Evolutionary conservation across 1,140 invertebrate species (phyloP).

Genomic region (Zaprionus camerounensis): DNA sequence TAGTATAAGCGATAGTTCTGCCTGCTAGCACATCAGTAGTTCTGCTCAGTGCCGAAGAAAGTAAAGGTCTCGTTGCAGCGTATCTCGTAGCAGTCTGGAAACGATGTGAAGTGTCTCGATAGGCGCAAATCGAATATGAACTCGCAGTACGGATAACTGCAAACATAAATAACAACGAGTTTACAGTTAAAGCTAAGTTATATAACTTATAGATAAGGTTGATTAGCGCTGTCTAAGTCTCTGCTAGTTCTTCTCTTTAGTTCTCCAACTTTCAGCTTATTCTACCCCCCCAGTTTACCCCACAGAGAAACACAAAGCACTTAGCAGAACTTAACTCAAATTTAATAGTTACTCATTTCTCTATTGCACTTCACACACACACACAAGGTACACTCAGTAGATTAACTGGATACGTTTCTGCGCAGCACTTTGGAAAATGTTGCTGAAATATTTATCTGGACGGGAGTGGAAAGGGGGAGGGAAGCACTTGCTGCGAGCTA

Average conservation of each 20-base stretch:
- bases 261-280: not conserved
- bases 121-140: conserved; percentile 83
- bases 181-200: not conserved
- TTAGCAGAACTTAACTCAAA: conserved; percentile 5
- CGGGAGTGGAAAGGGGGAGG: conserved; percentile 16
- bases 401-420: conserved; percentile 10
- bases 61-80: conserved; percentile 82
- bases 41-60: conserved; percentile 69
- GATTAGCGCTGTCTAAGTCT: not conserved
- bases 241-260: not conserved
- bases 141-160: conserved; percentile 78
- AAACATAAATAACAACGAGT: conserved; percentile 23
- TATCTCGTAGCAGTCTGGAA: conserved; percentile 80
- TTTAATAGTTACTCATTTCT: conserved; percentile 14
- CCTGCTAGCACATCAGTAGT: conserved; percentile 31
- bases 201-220: not conserved
- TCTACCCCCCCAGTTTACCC: not conserved
- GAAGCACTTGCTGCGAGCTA: conserved; percentile 47
- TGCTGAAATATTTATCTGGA: conserved; percentile 43
- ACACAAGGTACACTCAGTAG: conserved; percentile 9
- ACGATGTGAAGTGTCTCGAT: conserved; percentile 76
- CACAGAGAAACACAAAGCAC: conserved; percentile 1
- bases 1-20: conserved; percentile 19
- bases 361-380: not conserved
- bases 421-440: conserved; percentile 19